A percentile compares a stretch with the other conserved stretches of the same genome.
Evolutionary conservation across 2,797 vertebrate species (phyloP).

Genomic region (Phaenicophaeus curvirostris): DNA sequence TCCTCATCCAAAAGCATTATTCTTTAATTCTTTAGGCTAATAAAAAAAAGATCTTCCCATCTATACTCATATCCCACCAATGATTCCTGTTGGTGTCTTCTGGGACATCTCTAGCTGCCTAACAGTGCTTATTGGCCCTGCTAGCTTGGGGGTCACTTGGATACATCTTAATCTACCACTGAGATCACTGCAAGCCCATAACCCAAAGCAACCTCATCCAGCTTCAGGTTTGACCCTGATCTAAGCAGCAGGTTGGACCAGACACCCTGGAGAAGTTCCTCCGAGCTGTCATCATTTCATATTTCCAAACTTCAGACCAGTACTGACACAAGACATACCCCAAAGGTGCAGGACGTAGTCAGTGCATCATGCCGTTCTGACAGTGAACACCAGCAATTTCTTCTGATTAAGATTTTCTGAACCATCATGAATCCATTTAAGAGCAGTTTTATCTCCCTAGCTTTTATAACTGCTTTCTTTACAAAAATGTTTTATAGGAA

Average conservation of each 20-base stretch:
- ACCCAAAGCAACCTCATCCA: background rate
- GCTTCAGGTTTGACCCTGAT: background rate
- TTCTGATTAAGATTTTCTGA: rapidly evolving
- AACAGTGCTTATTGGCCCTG: background rate
- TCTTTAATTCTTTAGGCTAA: background rate
- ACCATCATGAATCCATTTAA: rapidly evolving
- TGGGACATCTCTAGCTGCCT: background rate
- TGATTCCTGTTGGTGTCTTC: no score
- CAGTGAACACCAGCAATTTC: background rate
- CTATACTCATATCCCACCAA: background rate
- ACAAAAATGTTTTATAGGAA: background rate
- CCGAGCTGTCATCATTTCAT: rapidly evolving
- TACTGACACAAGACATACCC: rapidly evolving
- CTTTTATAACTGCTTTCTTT: background rate
- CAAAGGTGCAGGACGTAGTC: rapidly evolving
- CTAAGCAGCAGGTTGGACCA: background rate
- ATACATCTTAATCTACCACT: no score
- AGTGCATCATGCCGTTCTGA: rapidly evolving
- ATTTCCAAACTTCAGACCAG: background rate
- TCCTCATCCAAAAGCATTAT: background rate
- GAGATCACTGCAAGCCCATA: background rate
- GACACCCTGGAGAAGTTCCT: background rate
- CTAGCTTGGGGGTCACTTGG: no score
- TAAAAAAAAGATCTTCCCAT: background rate
- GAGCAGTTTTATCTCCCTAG: background rate